Base-by-base conservation (phyloP, 2,797 vertebrate genomes). In the Oryzias dopingdopingensis region DNA sequence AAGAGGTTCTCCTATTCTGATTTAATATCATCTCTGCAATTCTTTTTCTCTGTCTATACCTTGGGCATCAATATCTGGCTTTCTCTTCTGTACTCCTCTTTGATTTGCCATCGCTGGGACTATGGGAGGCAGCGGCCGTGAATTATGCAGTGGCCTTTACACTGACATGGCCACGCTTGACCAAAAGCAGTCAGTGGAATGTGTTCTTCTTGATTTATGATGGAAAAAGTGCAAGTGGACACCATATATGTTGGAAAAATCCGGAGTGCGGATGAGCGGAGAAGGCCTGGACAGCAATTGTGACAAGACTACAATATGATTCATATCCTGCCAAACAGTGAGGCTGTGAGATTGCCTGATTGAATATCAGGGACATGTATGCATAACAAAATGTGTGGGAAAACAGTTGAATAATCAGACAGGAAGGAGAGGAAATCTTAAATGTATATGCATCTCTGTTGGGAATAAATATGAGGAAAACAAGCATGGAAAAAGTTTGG, bases 91-190 rank as follows among this genome's bases (percentile, higher is more conserved):
- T 50, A 48, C 61, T 53, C 42, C 46, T 70, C 65, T 58, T 65
- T 77, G 77, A 44, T 61, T 76, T 63, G 72, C 75, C 15, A 1
- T 43, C 17, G 13, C n/a, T 16, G 53, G 16, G 48, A 56, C 37
- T 57, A 58, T 49, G 51, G n/a, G 43, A 63, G 54, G 72, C 48
- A 51, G 65, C 2, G 0, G 59, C 58, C 51, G 52, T 83, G 79
- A 81, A 82, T 85, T 81, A 87, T 62, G 53, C 55, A 17, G 64
- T 77, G 81, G 74, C 77, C 81, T 85, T 86, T 84, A 65, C 69
- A 68, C 65, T 75, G 78, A 72, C 76, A 64, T 4, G 48, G 63
- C 69, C 72, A 6, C 23, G 68, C 49, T 61, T 76, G 80, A 86
- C 82, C 78, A 51, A 45, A 2, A 61, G 32, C 26, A 41, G 42